A percentile compares a stretch with the other conserved stretches of the same genome.
These are phyloP conservation scores for Neodiprion pinetum DNA, from an alignment of 1,140 invertebrate species.

Conservation along the genomic window DNA sequence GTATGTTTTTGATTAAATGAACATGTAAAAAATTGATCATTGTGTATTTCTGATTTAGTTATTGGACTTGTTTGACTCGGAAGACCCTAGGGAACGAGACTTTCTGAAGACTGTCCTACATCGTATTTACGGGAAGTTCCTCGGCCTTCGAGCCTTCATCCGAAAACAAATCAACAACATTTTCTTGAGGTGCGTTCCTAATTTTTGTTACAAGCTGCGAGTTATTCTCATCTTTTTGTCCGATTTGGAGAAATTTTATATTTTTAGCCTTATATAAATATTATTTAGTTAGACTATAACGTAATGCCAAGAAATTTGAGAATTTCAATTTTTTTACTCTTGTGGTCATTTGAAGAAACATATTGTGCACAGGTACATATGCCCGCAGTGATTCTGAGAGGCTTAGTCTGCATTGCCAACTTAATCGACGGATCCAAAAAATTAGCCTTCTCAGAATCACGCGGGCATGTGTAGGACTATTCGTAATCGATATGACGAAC, in stretches of 20 bases:
- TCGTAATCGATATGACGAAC: no score
- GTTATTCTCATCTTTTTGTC: neutral
- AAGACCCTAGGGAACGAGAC: constrained; percentile 98
- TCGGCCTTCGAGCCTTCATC: constrained; percentile 97
- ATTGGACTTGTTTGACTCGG: constrained; percentile 98
- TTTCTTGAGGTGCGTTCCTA: constrained; percentile 75
- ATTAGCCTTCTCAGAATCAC: neutral
- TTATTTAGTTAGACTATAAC: neutral
- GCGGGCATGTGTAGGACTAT: neutral
- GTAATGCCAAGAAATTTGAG: neutral
- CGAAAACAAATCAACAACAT: constrained; percentile 99
- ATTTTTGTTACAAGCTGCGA: neutral
- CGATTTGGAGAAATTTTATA: no score
- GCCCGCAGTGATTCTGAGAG: neutral
- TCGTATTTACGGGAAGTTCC: constrained; percentile 99
- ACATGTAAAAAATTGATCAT: neutral
- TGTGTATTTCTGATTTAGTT: constrained; percentile 70
- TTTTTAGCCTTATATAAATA: neutral
- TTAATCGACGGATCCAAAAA: neutral
- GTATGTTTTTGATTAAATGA: neutral
- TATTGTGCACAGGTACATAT: neutral
- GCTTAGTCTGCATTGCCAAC: no score
- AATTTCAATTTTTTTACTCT: neutral
- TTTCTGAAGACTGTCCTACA: constrained; percentile 99
- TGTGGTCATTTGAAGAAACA: neutral